A percentile compares a stretch with the other conserved stretches of the same genome.
Evolutionary conservation across 2,888 invertebrate genomes (phyloP).

Genomic region (Drosophila vallismaia): DNA sequence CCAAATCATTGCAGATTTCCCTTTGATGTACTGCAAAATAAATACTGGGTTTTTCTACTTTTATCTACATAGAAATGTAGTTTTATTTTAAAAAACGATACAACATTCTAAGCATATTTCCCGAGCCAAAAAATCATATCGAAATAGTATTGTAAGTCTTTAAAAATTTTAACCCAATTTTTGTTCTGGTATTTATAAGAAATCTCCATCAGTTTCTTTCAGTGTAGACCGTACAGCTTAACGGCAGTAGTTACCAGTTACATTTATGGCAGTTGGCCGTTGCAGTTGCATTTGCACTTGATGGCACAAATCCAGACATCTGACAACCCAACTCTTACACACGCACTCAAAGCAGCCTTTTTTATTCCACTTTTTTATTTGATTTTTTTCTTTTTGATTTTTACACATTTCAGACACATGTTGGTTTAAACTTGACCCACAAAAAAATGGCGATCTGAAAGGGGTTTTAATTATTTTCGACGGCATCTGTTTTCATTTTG

Average conservation of each 20-base stretch:
- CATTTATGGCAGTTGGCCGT: constrained; percentile 33
- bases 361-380: neutral
- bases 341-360: neutral
- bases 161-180: too few relatives aligned
- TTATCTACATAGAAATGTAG: too few relatives aligned
- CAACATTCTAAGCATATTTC: too few relatives aligned
- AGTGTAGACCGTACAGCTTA: constrained; percentile 2
- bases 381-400: neutral
- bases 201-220: neutral
- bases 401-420: neutral
- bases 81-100: too few relatives aligned
- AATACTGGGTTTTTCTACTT: neutral
- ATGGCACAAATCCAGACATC: constrained; percentile 28
- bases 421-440: constrained; percentile 72
- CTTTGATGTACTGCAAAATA: neutral
- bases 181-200: neutral
- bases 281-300: constrained; percentile 41
- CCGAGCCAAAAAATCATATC: too few relatives aligned
- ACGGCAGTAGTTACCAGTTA: constrained; percentile 14
- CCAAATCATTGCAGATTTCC: neutral
- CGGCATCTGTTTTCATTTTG: constrained; percentile 22
- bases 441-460: constrained; percentile 39
- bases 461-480: constrained; percentile 34
- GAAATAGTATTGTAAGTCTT: too few relatives aligned
- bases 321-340: constrained; percentile 20